Conservation (phyloP, 2,888 invertebrate species). For the Sericinus montela region DNA sequence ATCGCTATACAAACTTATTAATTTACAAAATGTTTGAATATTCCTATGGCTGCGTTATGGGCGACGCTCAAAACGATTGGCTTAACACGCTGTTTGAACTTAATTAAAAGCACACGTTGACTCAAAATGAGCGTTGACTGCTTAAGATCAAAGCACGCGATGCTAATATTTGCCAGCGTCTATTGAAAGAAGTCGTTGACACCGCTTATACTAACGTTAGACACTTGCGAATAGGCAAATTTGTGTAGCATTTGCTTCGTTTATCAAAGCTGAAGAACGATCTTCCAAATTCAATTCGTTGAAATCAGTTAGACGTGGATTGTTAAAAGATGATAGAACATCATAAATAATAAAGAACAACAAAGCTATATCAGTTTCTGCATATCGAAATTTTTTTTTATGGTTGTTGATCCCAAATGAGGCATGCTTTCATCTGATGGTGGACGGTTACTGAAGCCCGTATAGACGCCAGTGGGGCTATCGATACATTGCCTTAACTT, state of each 20-base stretch:
- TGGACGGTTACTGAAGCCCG: too few species aligned
- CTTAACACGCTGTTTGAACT: slow-evolving; percentile 71
- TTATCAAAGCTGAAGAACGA: slow-evolving; percentile 14
- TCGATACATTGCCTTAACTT: too few species aligned
- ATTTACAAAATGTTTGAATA: background rate
- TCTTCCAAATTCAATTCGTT: background rate
- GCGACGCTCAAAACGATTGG: slow-evolving; percentile 34
- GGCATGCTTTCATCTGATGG: too few species aligned
- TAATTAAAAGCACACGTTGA: slow-evolving; percentile 68
- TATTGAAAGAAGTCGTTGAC: slow-evolving; percentile 74
- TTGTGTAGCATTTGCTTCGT: slow-evolving; percentile 13
- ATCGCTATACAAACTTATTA: background rate
- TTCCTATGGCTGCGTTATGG: background rate
- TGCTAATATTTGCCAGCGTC: slow-evolving; percentile 65
- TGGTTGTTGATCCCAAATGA: too few species aligned
- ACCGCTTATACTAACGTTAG: slow-evolving; percentile 28
- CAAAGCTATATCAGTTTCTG: too few species aligned
- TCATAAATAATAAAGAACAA: too few species aligned
- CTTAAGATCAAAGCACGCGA: slow-evolving; percentile 63
- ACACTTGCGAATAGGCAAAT: slow-evolving; percentile 17
- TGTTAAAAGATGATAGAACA: too few species aligned
- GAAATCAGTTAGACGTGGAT: too few species aligned
- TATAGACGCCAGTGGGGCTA: too few species aligned
- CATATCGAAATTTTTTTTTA: too few species aligned
- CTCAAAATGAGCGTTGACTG: slow-evolving; percentile 57